Percentiles rank a stretch among this genome's conserved stretches.
Conservation (phyloP, 1,140 invertebrate genomes). For the Bombus consobrinus region DNA sequence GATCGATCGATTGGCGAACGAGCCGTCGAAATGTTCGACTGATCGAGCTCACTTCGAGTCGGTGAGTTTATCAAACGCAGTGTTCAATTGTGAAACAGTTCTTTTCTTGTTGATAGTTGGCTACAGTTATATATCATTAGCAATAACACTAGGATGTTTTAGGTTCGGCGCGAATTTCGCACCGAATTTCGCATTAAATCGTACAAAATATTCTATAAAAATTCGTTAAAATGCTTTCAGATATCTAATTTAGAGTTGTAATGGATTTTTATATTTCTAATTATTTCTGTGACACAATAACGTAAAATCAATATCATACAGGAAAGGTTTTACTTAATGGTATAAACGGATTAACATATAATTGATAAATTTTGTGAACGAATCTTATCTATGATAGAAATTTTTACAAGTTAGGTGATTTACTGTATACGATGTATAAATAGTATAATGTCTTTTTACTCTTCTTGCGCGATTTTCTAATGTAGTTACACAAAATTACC, state of each 20-base stretch:
- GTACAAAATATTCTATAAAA: neutral
- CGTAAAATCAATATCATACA: neutral
- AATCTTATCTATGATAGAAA: neutral
- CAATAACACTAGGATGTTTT: too few species aligned
- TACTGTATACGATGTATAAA: neutral
- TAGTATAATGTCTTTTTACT: neutral
- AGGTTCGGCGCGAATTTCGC: neutral
- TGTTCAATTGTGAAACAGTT: neutral
- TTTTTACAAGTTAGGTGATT: neutral
- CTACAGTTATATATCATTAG: neutral
- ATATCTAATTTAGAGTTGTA: neutral
- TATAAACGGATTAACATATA: neutral
- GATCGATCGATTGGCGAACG: constrained; percentile 62
- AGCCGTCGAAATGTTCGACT: constrained; percentile 58
- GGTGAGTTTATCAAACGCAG: constrained; percentile 28
- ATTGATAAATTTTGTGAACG: too few species aligned
- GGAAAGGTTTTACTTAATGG: neutral
- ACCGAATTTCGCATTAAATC: too few species aligned
- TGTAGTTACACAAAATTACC: too few species aligned
- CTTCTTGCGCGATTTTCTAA: neutral
- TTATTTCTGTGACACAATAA: neutral
- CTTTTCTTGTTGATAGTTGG: neutral
- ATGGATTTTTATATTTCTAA: too few species aligned
- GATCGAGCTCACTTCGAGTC: constrained; percentile 46
- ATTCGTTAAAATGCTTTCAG: neutral